Conservation (phyloP, 2,113 vertebrate species). For the Entomyzon cyanotis region DNA sequence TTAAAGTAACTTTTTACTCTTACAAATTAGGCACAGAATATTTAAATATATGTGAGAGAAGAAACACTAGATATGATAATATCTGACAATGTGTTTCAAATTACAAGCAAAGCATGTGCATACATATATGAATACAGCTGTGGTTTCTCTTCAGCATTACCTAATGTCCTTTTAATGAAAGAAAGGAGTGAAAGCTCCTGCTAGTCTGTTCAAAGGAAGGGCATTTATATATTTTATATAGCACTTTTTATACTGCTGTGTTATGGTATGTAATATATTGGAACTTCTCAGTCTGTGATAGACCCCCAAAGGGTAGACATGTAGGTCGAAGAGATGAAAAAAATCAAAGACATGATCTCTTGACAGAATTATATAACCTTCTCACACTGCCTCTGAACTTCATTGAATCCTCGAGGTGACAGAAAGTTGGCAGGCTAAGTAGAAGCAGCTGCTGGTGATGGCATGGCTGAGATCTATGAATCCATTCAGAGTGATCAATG, state of each 20-base stretch:
- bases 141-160: constrained; percentile 38
- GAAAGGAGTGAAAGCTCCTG: constrained; percentile 28
- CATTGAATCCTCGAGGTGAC: constrained; percentile 27
- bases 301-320: constrained; percentile 45
- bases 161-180: constrained; percentile 47
- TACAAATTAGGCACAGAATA: not conserved
- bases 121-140: constrained; percentile 39
- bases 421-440: constrained; percentile 39
- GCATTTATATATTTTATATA: constrained; percentile 42
- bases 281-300: constrained; percentile 40
- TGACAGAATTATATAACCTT: constrained; percentile 57
- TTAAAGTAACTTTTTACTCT: constrained; percentile 9
- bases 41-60: not conserved
- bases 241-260: constrained; percentile 18
- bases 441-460: constrained; percentile 53
- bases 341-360: constrained; percentile 51
- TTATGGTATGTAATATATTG: constrained; percentile 60
- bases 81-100: constrained; percentile 55
- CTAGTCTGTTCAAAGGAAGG: constrained; percentile 56
- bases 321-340: constrained; percentile 45
- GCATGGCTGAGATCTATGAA: not conserved
- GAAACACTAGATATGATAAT: not conserved
- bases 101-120: constrained; percentile 31
- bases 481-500: constrained; percentile 32
- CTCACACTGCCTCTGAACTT: constrained; percentile 39